These are phyloP conservation scores for Drosophila bifasciata DNA, from an alignment of 1,140 invertebrate species.

Conservation along the genomic window DNA sequence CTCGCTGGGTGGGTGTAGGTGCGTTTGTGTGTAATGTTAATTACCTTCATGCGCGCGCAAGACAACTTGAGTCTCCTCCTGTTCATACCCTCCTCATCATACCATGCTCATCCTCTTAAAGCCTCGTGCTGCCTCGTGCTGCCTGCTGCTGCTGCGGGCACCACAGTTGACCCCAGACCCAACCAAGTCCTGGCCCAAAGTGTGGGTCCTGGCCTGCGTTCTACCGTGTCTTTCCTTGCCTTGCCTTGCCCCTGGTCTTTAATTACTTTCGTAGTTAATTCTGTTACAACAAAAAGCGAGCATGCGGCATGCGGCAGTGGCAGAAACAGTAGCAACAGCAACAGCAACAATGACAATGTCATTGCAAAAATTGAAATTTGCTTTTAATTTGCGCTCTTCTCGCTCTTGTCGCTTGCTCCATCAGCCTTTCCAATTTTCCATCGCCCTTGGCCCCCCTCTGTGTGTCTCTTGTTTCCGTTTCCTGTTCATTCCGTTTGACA, in stretches of 20 bases:
- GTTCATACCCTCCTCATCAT: slow-evolving; percentile 39
- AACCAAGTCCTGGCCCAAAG: slow-evolving; percentile 18
- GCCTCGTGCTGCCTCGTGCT: slow-evolving; percentile 3
- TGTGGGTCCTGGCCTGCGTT: background rate
- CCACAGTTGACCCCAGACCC: slow-evolving; percentile 45
- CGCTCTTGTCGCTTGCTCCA: slow-evolving; percentile 3
- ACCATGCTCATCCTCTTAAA: slow-evolving; percentile 8
- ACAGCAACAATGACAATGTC: slow-evolving; percentile 55
- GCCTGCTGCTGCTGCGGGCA: slow-evolving; percentile 59
- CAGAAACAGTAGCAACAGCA: slow-evolving; percentile 13
- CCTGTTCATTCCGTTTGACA: slow-evolving; percentile 53
- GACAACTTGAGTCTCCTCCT: slow-evolving; percentile 47
- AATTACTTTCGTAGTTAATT: slow-evolving; percentile 81
- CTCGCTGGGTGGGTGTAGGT: slow-evolving; percentile 1
- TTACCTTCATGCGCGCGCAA: slow-evolving; percentile 75
- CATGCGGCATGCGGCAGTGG: no score
- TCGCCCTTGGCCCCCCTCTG: background rate
- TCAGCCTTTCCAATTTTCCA: background rate
- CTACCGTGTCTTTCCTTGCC: slow-evolving; percentile 23
- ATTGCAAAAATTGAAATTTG: slow-evolving; percentile 74
- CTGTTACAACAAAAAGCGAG: slow-evolving; percentile 66
- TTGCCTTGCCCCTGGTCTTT: slow-evolving; percentile 57
- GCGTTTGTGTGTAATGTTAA: slow-evolving; percentile 59
- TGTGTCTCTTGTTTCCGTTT: slow-evolving; percentile 45
- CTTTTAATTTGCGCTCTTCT: slow-evolving; percentile 61